Percentiles rank a stretch among this genome's conserved stretches.
phyloP scores from a whole-genome alignment of 2,888 invertebrate species.

The Drosophila engyochracea region DNA sequence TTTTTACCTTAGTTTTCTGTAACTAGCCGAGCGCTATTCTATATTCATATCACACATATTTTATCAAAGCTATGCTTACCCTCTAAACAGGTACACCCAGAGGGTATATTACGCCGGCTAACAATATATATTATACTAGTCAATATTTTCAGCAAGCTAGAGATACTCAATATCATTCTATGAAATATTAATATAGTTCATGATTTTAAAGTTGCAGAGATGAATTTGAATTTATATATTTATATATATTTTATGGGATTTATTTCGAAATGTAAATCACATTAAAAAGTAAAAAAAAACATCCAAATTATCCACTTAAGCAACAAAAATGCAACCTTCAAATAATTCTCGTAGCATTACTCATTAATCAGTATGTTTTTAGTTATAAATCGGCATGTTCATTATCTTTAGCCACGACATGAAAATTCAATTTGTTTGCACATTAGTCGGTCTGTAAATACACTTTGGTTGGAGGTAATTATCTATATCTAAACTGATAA shows the following conservation, averaged over 20 bases:
- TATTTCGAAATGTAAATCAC: background rate
- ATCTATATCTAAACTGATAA: conserved; percentile 1
- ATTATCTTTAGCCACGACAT: conserved; percentile 13
- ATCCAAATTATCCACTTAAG: background rate
- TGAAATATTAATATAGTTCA: background rate
- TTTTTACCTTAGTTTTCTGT: conserved; percentile 45
- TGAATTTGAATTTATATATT: background rate
- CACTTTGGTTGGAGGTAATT: background rate
- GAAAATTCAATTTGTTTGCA: conserved; percentile 48
- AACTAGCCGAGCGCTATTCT: conserved; percentile 60
- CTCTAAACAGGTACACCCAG: background rate
- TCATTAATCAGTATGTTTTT: background rate
- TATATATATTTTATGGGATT: background rate
- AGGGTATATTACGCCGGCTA: background rate
- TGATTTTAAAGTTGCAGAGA: background rate
- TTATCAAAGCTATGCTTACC: conserved; percentile 21
- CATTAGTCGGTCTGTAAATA: conserved; percentile 2
- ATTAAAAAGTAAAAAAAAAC: background rate
- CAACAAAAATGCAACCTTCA: no score
- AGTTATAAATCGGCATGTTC: background rate
- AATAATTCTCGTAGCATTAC: background rate
- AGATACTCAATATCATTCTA: background rate
- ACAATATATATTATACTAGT: background rate
- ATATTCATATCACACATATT: conserved; percentile 43
- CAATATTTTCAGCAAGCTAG: background rate